Conservation (phyloP, 2,113 vertebrate genomes). For the Bufo gargarizans region DNA sequence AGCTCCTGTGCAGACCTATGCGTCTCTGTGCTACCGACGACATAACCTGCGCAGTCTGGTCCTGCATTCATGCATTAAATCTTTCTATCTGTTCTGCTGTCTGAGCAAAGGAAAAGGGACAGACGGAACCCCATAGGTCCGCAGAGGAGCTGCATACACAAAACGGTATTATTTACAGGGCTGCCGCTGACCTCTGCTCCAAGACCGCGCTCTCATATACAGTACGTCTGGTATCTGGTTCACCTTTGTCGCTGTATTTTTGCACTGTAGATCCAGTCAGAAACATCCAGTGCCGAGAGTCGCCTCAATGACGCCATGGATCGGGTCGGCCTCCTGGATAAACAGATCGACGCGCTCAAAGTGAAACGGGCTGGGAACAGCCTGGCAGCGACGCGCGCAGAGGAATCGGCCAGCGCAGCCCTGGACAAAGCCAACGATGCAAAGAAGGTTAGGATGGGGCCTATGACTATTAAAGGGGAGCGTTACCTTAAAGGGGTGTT, state of each 20-base stretch:
- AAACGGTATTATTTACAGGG: no score
- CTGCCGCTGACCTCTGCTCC: no score
- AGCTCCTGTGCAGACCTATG: background rate
- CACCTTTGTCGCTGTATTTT: background rate
- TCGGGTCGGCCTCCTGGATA: constrained; percentile 75
- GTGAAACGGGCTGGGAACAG: constrained; percentile 90
- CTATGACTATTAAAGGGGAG: background rate
- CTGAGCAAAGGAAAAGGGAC: no score
- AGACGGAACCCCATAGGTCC: no score
- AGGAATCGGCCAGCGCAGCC: constrained; percentile 84
- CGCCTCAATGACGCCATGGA: constrained; percentile 77
- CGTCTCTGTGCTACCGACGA: background rate
- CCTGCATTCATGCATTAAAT: background rate
- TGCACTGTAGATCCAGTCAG: constrained; percentile 81
- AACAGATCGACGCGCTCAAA: constrained; percentile 82
- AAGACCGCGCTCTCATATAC: no score
- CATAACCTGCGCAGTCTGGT: background rate
- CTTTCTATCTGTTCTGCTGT: no score
- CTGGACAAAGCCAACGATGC: constrained; percentile 86
- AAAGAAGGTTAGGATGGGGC: constrained; percentile 78
- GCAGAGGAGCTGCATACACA: no score
- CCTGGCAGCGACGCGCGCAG: constrained; percentile 85
- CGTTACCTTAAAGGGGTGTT: no score
- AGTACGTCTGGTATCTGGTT: no score
- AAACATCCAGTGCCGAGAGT: constrained; percentile 77